Evolutionary conservation across 1,140 invertebrate genomes (phyloP), one percentile per base, ranked within the genome.

Genomic region (Trachelipus rathkii): DNA sequence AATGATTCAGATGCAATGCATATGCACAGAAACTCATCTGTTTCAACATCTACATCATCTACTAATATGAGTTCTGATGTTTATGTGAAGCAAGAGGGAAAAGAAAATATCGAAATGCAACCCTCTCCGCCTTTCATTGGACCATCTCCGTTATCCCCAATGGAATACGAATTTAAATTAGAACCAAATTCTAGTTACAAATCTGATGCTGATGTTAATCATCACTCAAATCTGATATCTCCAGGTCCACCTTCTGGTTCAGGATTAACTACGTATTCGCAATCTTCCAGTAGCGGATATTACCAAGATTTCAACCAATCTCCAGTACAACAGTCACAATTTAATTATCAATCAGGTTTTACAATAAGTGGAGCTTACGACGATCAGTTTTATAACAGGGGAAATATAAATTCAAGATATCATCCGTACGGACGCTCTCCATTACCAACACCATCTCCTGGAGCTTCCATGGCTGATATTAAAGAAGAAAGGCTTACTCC

Each of bases 331-430:
- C 72, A 69, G 15, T 66, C 66, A 0, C 68, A 43, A 71, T 50
- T 46, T 43, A 66, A 21, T 75, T 45, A 1, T 23, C 74, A 11
- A 67, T 50, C 24, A 66, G 46, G 15, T 23, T 71, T 5, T 44
- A 67, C 11, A 50, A 87, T 89, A 10, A 88, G 89, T 73, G 86
- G 89, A 0, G 89, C 87, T 71, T 92, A 93, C 82, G 73, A 79
- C 21, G 74, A 79, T 53, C 78, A 77, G 24, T 79, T 77, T 71
- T 78, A 75, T 15, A 73, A 72, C 73, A 73, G 73, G 10, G 74
- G 72, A 13, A 44, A 71, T 44, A 21, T 74, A 24, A 44, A 75
- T 10, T 21, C 77, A 13, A 71, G 78, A 44, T 80, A 77, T 60
- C 80, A 79, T 46, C 80, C 78, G 7, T 80, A 80, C 71, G 78